phyloP scores from a whole-genome alignment of 2,113 vertebrate genomes.

The Sisor rabdophorus region DNA sequence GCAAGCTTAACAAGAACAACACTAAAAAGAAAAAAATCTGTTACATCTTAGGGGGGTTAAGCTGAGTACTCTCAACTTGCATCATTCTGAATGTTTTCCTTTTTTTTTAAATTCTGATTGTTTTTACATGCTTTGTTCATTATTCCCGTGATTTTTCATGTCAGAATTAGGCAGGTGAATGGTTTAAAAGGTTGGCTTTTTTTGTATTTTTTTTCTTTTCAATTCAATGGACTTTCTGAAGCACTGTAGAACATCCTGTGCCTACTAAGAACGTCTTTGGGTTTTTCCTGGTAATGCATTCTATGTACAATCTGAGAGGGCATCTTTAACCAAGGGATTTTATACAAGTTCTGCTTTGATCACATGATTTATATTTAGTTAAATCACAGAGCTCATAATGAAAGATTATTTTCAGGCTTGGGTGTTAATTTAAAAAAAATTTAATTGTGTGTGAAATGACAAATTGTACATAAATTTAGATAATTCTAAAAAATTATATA shows the following conservation, averaged over 20 bases:
- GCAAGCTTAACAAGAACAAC: conserved; percentile 63
- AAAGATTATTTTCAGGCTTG: conserved; percentile 45
- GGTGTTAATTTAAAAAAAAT: conserved; percentile 50
- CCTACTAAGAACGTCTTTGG: conserved; percentile 51
- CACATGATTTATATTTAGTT: conserved; percentile 39
- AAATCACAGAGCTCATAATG: conserved; percentile 49
- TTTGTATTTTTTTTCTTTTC: conserved; percentile 37
- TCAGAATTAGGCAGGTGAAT: conserved; percentile 31
- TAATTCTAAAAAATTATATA: conserved; percentile 40
- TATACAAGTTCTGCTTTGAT: conserved; percentile 40
- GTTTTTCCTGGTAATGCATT: conserved; percentile 51
- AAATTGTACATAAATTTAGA: conserved; percentile 71
- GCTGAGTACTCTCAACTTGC: conserved; percentile 66
- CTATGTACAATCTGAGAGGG: conserved; percentile 44
- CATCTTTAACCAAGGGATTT: conserved; percentile 30
- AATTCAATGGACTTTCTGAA: conserved; percentile 41
- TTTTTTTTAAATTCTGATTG: conserved; percentile 38
- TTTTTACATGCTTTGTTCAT: conserved; percentile 41
- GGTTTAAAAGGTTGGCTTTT: conserved; percentile 7
- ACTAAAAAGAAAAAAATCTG: conserved; percentile 49
- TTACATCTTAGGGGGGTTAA: conserved; percentile 60
- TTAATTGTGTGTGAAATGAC: conserved; percentile 55
- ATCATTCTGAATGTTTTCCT: conserved; percentile 56
- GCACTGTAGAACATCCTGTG: conserved; percentile 48
- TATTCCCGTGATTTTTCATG: conserved; percentile 50